These are phyloP conservation scores for Eremophila alpestris DNA, from an alignment of 2,797 vertebrate genomes.

Conservation along the genomic window DNA sequence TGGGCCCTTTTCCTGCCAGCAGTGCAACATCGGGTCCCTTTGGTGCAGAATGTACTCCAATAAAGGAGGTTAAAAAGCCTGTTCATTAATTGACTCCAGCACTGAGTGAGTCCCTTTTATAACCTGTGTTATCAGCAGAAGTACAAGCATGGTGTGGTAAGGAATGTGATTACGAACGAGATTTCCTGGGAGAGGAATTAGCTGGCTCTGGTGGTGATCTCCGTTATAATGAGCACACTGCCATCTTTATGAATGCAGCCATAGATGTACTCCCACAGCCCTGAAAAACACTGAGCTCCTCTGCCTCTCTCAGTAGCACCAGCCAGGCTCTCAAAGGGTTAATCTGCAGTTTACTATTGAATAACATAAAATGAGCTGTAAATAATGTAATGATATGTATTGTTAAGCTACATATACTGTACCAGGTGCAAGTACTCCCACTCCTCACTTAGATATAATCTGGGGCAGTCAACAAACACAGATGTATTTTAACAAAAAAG, in stretches of 20 bases:
- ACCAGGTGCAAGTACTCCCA: conserved; percentile 96
- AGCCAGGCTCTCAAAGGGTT: conserved; percentile 73
- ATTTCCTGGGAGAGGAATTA: conserved; percentile 87
- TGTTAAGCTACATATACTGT: conserved; percentile 86
- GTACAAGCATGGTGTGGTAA: conserved; percentile 76
- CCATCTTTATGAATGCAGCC: conserved; percentile 80
- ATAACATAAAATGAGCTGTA: conserved; percentile 86
- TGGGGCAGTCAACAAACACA: conserved; percentile 90
- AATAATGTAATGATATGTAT: conserved; percentile 94
- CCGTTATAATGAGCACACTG: conserved; percentile 79
- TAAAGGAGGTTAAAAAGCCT: conserved; percentile 82
- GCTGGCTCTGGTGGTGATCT: conserved; percentile 77
- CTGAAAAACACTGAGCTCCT: conserved; percentile 27
- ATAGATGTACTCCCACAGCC: conserved; percentile 66
- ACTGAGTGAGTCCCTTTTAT: conserved; percentile 76
- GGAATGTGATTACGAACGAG: conserved; percentile 81
- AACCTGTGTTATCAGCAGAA: conserved; percentile 86
- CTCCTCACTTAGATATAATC: conserved; percentile 86
- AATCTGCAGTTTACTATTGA: conserved; percentile 81
- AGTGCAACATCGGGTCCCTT: conserved; percentile 61
- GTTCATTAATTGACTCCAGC: conserved; percentile 80
- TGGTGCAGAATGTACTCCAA: conserved; percentile 68
- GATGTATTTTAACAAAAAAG: conserved; percentile 93
- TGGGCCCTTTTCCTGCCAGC: conserved; percentile 70
- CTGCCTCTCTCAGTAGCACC: background rate